Evolutionary conservation across 2,888 invertebrate species (phyloP).

Genomic region (Listrodromus nycthemerus): DNA sequence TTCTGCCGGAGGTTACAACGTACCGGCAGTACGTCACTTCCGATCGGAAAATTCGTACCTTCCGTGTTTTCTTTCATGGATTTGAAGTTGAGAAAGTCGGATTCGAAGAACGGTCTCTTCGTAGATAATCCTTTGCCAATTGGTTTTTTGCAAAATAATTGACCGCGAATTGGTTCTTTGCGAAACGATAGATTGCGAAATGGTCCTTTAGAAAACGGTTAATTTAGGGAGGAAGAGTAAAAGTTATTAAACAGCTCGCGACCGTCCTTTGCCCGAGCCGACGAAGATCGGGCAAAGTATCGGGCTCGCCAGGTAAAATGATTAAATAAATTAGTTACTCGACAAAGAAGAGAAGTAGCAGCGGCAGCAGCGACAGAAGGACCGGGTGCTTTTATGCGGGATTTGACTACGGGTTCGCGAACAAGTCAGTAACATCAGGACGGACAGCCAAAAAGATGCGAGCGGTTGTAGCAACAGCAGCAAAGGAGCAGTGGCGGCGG

Average conservation of each 20-base stretch:
- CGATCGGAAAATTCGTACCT: no score
- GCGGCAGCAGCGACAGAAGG: conserved; percentile 28
- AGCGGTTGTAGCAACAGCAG: conserved; percentile 42
- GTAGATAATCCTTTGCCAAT: no score
- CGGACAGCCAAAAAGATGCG: conserved; percentile 40
- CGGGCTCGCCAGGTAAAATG: conserved; percentile 74
- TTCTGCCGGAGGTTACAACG: no score
- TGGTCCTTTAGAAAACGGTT: no score
- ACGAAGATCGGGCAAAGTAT: not conserved
- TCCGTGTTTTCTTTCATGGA: no score
- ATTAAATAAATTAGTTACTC: conserved; percentile 83
- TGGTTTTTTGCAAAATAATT: no score
- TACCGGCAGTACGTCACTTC: no score
- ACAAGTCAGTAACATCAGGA: conserved; percentile 31
- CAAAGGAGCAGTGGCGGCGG: conserved; percentile 43
- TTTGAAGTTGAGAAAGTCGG: not conserved
- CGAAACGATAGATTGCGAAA: no score
- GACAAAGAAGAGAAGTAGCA: conserved; percentile 80
- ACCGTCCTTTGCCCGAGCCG: conserved; percentile 24
- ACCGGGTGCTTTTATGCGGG: conserved; percentile 17
- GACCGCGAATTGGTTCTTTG: no score
- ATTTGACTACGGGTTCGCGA: conserved; percentile 23
- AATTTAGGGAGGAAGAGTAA: not conserved
- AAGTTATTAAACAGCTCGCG: not conserved
- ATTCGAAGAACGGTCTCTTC: not conserved